phyloP scores from a whole-genome alignment of 2,797 vertebrate genomes.

The Darevskia mixta region DNA sequence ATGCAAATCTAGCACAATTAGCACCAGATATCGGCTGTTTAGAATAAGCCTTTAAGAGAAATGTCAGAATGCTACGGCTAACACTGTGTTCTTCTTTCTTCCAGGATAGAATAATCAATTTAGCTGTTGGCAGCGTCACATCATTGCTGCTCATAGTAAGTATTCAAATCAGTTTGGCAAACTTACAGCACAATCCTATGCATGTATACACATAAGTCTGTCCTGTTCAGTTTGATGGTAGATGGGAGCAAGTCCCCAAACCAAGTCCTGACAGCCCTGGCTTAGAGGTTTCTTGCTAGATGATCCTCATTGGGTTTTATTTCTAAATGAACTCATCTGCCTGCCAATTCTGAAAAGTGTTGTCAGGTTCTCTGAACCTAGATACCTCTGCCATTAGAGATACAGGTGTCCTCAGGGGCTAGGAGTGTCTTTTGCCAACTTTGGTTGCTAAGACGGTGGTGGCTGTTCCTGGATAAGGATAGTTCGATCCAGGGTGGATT shows the following conservation, averaged over 20 bases:
- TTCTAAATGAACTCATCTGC: too few species aligned
- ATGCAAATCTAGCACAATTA: neutral
- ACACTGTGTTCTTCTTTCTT: constrained; percentile 54
- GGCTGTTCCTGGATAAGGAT: too few species aligned
- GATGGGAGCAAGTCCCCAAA: neutral
- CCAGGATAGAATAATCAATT: constrained; percentile 96
- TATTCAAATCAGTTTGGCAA: constrained; percentile 56
- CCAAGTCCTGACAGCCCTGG: neutral
- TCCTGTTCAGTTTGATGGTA: neutral
- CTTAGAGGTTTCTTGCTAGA: neutral
- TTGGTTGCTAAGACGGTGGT: too few species aligned
- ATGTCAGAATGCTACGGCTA: neutral
- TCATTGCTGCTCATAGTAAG: constrained; percentile 92
- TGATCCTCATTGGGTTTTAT: neutral
- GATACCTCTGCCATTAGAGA: too few species aligned
- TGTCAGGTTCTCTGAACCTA: too few species aligned
- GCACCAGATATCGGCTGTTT: neutral
- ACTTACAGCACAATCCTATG: neutral
- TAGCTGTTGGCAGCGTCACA: constrained; percentile 89
- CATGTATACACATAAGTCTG: too few species aligned
- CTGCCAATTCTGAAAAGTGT: too few species aligned
- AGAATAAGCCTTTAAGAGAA: neutral
- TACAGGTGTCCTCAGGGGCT: too few species aligned
- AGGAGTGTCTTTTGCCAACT: too few species aligned
- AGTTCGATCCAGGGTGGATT: too few species aligned